Evolutionary conservation across 2,888 invertebrate species (phyloP).

Genomic region (Melitaea athalia): DNA sequence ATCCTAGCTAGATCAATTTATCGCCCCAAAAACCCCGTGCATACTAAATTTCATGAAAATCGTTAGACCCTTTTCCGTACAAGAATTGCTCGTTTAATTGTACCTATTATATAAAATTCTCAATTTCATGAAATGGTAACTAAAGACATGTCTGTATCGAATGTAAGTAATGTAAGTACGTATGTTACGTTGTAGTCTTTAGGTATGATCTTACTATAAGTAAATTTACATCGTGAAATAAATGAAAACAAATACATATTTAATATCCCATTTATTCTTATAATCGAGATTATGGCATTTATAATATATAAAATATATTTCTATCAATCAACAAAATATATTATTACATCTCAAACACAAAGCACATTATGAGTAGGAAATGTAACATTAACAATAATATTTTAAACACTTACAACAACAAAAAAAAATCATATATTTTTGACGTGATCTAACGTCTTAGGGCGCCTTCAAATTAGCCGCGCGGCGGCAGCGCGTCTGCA

Average conservation of each 20-base stretch:
- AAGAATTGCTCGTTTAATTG: no score
- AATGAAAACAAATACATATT: slow-evolving; percentile 16
- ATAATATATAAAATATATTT: slow-evolving; percentile 19
- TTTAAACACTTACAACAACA: slow-evolving; percentile 8
- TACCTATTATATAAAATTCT: no score
- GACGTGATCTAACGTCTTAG: no score
- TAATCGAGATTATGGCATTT: slow-evolving; percentile 32
- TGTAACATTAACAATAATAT: slow-evolving; percentile 6
- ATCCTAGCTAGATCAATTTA: no score
- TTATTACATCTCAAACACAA: slow-evolving; percentile 18
- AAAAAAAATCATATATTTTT: neutral
- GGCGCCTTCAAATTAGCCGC: no score
- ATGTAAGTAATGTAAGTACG: no score
- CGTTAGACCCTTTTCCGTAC: no score
- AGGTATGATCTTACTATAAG: neutral
- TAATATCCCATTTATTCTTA: slow-evolving; percentile 49
- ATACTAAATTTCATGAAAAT: no score
- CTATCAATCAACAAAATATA: slow-evolving; percentile 15
- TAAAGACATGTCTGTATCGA: neutral
- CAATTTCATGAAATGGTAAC: no score
- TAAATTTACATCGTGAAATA: neutral
- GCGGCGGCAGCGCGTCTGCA: no score
- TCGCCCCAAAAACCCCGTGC: no score
- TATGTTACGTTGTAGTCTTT: no score
- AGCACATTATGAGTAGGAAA: slow-evolving; percentile 21